Evolutionary conservation across 2,888 invertebrate species (phyloP), one percentile per base, ranked within the genome.

Genomic region (Malachius bipustulatus): DNA sequence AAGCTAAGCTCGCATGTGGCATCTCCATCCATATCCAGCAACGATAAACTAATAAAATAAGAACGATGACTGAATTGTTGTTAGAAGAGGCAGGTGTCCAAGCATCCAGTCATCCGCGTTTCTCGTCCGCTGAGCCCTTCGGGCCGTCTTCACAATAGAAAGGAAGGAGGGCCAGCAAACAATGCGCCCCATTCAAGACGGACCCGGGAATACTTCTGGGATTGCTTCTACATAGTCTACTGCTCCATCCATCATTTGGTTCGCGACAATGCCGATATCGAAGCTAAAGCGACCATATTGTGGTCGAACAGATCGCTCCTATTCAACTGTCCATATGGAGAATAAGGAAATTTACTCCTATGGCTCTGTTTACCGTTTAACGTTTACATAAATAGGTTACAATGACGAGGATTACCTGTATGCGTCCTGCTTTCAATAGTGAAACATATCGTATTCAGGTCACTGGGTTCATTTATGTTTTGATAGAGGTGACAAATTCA

Each of bases 171-270:
- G 28, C 16, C 16, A 26, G 8, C 26, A 35, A 32, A 27, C 35
- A 16, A 19, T 13, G 10, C 14, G 19, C 11, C 26, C 16, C 10
- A 36, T 36, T 14, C 31, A 35, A 30, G 29, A 16, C 35, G 16
- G 12, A 30, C 30, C 6, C 16, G 19, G 26, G 28, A 35, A 35
- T 35, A 30, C 24, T 16, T 30, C 26, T 30, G 28, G 14, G 15
- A 35, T 35, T 35, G 29, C n/a, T 35, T 35, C 30, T 35, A 35
- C 34, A 34, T 34, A 34, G 24, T 15, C 10, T 24, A 11, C 11
- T 13, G 26, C 34, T 34, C 11, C 26, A 33, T 34, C 34, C 6
- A 35, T 35, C 35, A 35, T 35, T 30, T 35, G 11, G 11, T 4
- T 13, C 26, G 9, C 28, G 13, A 35, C 28, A 14, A 14, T 3